Evolutionary conservation across 1,140 invertebrate genomes (phyloP).

Genomic region (Macrosteles quadrilineatus): DNA sequence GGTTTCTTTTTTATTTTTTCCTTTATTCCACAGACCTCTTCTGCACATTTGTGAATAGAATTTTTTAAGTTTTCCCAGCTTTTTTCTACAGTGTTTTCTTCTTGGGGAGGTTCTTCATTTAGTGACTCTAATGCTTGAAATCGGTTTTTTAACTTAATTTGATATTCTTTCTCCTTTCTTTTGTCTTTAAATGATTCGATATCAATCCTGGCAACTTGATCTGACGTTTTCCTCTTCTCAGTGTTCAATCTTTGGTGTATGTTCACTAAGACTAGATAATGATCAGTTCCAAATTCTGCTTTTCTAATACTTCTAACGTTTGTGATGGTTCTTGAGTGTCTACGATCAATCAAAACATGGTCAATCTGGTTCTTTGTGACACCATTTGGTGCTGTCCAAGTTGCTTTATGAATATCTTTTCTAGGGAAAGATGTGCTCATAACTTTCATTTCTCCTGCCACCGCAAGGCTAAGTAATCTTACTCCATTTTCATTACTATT

Average conservation of each 20-base stretch:
- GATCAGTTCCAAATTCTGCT: conserved; percentile 35
- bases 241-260: conserved; percentile 23
- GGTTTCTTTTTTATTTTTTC: conserved; percentile 29
- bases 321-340: background rate
- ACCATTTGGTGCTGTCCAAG: conserved; percentile 36
- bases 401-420: conserved; percentile 38
- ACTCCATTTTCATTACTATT: conserved; percentile 37
- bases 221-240: conserved; percentile 1
- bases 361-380: conserved; percentile 37
- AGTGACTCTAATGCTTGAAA: background rate
- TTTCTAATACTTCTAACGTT: conserved; percentile 35
- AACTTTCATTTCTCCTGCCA: conserved; percentile 36
- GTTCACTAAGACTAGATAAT: conserved; percentile 33
- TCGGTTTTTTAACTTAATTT: background rate
- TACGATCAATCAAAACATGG: conserved; percentile 35
- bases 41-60: background rate
- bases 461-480: conserved; percentile 36
- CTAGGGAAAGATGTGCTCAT: conserved; percentile 37
- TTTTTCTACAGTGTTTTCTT: background rate
- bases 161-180: background rate
- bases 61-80: conserved; percentile 27
- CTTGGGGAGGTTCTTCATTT: too few species aligned
- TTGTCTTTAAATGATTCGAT: conserved; percentile 10
- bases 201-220: background rate
- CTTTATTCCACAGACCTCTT: conserved; percentile 14